Evolutionary conservation across 2,113 vertebrate species (phyloP).

Genomic region (Rostratula benghalensis): DNA sequence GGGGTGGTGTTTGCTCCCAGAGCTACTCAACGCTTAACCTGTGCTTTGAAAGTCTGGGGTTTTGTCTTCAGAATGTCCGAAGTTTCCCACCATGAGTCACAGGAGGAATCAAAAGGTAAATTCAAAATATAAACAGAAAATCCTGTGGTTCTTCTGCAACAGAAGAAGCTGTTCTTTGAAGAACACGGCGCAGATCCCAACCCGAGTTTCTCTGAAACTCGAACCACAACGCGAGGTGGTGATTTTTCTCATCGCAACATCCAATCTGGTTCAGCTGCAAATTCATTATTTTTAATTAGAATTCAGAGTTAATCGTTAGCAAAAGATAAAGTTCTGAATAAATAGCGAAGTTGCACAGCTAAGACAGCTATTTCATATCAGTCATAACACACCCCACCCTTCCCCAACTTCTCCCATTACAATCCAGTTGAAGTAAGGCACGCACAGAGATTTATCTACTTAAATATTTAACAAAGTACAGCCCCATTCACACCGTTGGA

Average conservation of each 20-base stretch:
- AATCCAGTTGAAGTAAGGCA: background rate
- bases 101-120: background rate
- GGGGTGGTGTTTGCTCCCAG: background rate
- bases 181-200: rapidly evolving
- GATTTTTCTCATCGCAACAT: background rate
- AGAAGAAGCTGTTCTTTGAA: background rate
- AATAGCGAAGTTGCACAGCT: background rate
- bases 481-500: background rate
- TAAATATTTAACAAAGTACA: background rate
- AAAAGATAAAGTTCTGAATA: background rate
- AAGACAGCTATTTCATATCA: background rate
- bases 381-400: rapidly evolving
- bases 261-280: background rate
- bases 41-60: background rate
- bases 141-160: background rate
- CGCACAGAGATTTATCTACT: background rate
- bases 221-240: background rate
- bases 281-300: background rate
- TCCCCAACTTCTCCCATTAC: background rate
- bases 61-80: background rate
- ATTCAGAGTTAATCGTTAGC: background rate
- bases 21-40: background rate
- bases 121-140: background rate
- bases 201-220: background rate
- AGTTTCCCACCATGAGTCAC: background rate